Evolutionary conservation across 2,797 vertebrate genomes (phyloP), one percentile per base, ranked within the genome.

Genomic region (Argya squamiceps): DNA sequence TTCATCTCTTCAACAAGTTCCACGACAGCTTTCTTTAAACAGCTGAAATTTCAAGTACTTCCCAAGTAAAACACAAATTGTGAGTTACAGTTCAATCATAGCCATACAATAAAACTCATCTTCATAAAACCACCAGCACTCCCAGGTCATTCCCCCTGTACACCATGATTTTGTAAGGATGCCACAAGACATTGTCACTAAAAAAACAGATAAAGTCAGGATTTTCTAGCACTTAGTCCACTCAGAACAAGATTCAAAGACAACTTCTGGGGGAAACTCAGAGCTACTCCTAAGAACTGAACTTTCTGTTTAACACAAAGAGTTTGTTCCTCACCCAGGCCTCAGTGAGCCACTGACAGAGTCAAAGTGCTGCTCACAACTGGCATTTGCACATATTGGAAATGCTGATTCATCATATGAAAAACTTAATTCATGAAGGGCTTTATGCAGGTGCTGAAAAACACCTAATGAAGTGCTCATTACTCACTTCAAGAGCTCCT

Each of bases 161-260:
- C 41, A 49, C 13, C 26, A 29, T 15, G 36, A 20, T 36, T 82
- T 55, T 22, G 1, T 15, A 20, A 49, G 21, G 3, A 37, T 17
- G 15, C 34, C 10, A 49, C 29, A 52, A 49, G 12, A 29, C 1
- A 27, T 23, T 26, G 15, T 27, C 6, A 21, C 22, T 50, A 9
- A 1, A 41, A 62, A 23, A 10, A 1, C 2, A 32, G 6, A 24
- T 9, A 0, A 32, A 18, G 26, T 43, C 13, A 20, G 4, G 39
- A 70, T 69, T 67, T 75, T 34, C 32, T 46, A 69, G 49, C 26
- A 44, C 6, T 69, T 43, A 21, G 26, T 30, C 55, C 26, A 53
- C 22, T 30, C 36, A 46, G 21, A 67, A 53, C 15, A 27, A 62
- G 16, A 70, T 17, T n/a, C 44, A 46, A 69, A 65, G 15, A 36